Base-by-base conservation (phyloP, 1,140 invertebrate genomes). In the Agrilus planipennis region DNA sequence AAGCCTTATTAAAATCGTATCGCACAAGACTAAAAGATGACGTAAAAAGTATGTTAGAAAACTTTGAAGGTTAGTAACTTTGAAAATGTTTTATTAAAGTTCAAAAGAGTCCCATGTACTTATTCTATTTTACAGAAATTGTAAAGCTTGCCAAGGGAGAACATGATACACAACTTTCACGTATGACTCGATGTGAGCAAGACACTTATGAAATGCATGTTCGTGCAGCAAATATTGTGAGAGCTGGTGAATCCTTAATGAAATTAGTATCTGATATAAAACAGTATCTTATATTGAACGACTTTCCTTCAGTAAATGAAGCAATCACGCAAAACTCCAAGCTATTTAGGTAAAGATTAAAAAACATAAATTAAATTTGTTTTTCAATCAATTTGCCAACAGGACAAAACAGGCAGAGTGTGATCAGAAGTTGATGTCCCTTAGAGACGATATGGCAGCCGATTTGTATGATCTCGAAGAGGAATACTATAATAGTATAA, bases 151-250 rank as follows among this genome's bases (percentile, higher is more conserved):
- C 86, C 0, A 84, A 90, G 68, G 82, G 89, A n/a, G 90, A 94
- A 59, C 84, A 83, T 62, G 89, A 94, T 52, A 81, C 82, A 11
- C 89, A 94, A 63, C 66, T 93, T 34, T 81, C 80, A 18, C 72
- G 84, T 58, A 80, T 85, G 67, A 89, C 89, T 1, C 88, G 93
- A 58, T 86, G 85, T 59, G 90, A 95, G 63, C 88, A 94, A 57
- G 89, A 93, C 50, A 87, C 89, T 31, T 95, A 87, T 65, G 92
- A 97, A 71, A 94, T 96, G 88, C 85, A 93, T 67, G 90, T 96
- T 0, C 69, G 91, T 58, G 85, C 89, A 22, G 85, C 89, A 2
- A 95, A 95, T 62, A 94, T 96, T 57, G 87, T 94, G 0, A 68
- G 91, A 54, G 92, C 92, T 45, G 90, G 89, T 2, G 91, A 97